phyloP scores from a whole-genome alignment of 2,888 invertebrate genomes.

The Apodemia zela region DNA sequence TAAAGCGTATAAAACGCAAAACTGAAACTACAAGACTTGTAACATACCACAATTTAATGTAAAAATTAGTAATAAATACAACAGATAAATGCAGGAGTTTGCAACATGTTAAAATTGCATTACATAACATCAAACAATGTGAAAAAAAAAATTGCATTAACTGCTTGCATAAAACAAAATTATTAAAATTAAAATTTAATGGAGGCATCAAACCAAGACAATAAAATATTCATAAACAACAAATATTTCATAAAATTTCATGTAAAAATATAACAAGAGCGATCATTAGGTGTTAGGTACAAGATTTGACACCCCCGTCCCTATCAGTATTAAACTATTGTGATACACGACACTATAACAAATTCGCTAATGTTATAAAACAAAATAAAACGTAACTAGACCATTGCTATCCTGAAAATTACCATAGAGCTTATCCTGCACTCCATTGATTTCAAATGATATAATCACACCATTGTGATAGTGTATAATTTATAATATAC shows the following conservation, averaged over 20 bases:
- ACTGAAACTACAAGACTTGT: slow-evolving; percentile 80
- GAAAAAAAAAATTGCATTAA: slow-evolving; percentile 77
- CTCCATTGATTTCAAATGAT: slow-evolving; percentile 71
- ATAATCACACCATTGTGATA: slow-evolving; percentile 66
- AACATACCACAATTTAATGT: slow-evolving; percentile 87
- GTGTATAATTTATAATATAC: slow-evolving; percentile 69
- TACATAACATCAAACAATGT: slow-evolving; percentile 81
- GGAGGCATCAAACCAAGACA: slow-evolving; percentile 81
- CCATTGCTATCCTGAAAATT: slow-evolving; percentile 78
- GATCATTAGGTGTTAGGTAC: slow-evolving; percentile 61
- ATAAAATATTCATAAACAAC: slow-evolving; percentile 73
- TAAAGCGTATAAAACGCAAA: slow-evolving; percentile 60
- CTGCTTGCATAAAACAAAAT: slow-evolving; percentile 78
- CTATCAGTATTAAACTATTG: slow-evolving; percentile 77
- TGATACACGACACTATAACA: slow-evolving; percentile 79
- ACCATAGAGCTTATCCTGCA: slow-evolving; percentile 75
- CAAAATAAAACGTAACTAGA: slow-evolving; percentile 77
- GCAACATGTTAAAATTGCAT: slow-evolving; percentile 81
- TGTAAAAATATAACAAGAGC: slow-evolving; percentile 74
- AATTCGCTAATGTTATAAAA: slow-evolving; percentile 77
- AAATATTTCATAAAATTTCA: slow-evolving; percentile 74
- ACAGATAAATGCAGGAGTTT: slow-evolving; percentile 84
- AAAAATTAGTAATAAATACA: slow-evolving; percentile 86
- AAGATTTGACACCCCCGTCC: slow-evolving; percentile 78
- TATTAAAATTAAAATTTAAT: slow-evolving; percentile 74